Conservation (phyloP, 2,113 vertebrate genomes). For the Rhea pennata region DNA sequence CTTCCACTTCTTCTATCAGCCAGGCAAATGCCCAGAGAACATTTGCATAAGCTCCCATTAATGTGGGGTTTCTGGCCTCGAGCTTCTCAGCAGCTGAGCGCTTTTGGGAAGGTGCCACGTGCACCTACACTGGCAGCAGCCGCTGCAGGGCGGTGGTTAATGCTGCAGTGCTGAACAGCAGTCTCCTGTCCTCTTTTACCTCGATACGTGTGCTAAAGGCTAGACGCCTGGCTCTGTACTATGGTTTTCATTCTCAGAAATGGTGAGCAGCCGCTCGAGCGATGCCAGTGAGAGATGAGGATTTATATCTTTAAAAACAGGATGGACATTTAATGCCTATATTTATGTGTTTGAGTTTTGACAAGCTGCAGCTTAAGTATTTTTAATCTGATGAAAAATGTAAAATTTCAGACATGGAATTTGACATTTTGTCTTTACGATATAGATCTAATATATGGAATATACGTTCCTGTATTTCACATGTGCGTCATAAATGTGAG, state of each 20-base stretch:
- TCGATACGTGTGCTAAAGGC: background rate
- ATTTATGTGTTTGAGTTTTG: fast-evolving
- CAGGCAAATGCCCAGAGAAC: background rate
- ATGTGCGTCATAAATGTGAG: background rate
- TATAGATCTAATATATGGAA: background rate
- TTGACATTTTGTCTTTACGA: background rate
- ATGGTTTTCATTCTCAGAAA: background rate
- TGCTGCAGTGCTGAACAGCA: background rate
- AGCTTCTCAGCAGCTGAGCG: background rate
- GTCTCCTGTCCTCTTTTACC: background rate
- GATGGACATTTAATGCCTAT: background rate
- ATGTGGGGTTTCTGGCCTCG: background rate
- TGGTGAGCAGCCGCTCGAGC: background rate
- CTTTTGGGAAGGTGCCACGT: background rate
- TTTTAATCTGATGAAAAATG: background rate
- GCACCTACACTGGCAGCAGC: background rate
- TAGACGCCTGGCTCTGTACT: background rate
- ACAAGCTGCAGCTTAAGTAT: background rate
- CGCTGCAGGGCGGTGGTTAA: background rate
- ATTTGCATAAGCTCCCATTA: background rate
- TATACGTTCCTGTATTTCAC: background rate
- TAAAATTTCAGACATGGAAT: background rate
- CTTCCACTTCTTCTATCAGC: background rate
- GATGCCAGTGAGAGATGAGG: background rate
- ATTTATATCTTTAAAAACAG: background rate